phyloP scores from a whole-genome alignment of 2,888 invertebrate genomes.

The Cephus rjabovi region DNA sequence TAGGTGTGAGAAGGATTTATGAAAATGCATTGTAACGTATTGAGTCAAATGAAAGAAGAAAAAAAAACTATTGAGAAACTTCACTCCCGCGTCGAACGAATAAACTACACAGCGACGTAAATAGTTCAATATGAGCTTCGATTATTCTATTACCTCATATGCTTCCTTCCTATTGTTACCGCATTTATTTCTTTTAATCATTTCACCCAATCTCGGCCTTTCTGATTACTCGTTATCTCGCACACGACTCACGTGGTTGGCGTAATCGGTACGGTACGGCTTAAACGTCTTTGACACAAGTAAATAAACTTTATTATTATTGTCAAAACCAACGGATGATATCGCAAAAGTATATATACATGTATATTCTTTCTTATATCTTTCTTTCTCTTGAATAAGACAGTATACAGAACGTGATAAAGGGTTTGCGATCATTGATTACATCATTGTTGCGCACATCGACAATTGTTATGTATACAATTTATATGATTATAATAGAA shows the following conservation, averaged over 20 bases:
- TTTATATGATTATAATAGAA: neutral
- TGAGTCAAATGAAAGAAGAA: slow-evolving; percentile 10
- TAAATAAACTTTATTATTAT: neutral
- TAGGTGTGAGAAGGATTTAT: slow-evolving; percentile 41
- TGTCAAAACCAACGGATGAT: neutral
- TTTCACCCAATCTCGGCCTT: neutral
- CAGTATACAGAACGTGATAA: neutral
- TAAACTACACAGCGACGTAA: slow-evolving; percentile 22
- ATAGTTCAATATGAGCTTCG: neutral
- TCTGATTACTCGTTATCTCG: neutral
- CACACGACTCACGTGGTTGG: neutral
- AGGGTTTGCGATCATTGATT: neutral
- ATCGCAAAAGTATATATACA: neutral
- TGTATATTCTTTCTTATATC: neutral
- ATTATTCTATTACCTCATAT: neutral
- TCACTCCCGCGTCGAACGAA: slow-evolving; percentile 38
- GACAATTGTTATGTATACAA: neutral
- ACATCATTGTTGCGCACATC: neutral
- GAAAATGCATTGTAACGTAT: slow-evolving; percentile 10
- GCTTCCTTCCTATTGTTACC: neutral
- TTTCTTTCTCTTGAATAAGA: neutral
- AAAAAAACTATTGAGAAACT: slow-evolving; percentile 24
- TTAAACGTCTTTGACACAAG: neutral
- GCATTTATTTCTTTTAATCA: neutral
- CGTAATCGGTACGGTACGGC: neutral